Evolutionary conservation across 2,113 vertebrate species (phyloP).

Genomic region (Zosterops hypoxanthus): DNA sequence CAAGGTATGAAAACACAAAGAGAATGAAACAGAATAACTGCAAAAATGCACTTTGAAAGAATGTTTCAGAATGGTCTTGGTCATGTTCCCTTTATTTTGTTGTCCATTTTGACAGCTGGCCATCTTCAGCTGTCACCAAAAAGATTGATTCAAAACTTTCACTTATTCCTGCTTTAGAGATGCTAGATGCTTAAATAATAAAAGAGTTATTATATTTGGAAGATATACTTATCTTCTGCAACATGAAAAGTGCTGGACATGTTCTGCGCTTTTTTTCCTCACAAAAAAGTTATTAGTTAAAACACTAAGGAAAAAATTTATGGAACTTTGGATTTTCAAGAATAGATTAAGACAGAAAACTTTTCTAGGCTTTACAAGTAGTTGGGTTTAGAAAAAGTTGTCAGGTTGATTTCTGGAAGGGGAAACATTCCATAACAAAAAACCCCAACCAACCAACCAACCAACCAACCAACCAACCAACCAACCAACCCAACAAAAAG

Average conservation of each 20-base stretch:
- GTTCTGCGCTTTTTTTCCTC: not conserved
- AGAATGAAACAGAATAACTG: not conserved
- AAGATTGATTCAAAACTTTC: not conserved
- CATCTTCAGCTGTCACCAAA: constrained; percentile 6
- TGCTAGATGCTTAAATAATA: not conserved
- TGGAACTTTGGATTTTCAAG: not conserved
- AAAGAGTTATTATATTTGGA: not conserved
- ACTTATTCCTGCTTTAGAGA: not conserved
- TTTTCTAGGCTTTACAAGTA: not conserved
- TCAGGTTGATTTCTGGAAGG: not conserved
- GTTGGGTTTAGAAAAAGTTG: not conserved
- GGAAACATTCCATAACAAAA: not conserved
- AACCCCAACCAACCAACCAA: not conserved
- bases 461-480: not conserved
- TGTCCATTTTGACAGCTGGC: not conserved
- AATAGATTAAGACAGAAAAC: not conserved
- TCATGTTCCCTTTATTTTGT: constrained; percentile 28
- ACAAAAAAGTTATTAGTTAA: not conserved
- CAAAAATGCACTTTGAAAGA: constrained; percentile 24
- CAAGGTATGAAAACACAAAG: constrained; percentile 5
- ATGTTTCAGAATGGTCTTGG: not conserved
- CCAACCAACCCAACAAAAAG: not conserved
- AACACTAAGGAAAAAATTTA: not conserved
- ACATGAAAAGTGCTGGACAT: not conserved
- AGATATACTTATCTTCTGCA: not conserved